Conservation (phyloP, 2,888 invertebrate species). For the Sylvicola cinctus region DNA sequence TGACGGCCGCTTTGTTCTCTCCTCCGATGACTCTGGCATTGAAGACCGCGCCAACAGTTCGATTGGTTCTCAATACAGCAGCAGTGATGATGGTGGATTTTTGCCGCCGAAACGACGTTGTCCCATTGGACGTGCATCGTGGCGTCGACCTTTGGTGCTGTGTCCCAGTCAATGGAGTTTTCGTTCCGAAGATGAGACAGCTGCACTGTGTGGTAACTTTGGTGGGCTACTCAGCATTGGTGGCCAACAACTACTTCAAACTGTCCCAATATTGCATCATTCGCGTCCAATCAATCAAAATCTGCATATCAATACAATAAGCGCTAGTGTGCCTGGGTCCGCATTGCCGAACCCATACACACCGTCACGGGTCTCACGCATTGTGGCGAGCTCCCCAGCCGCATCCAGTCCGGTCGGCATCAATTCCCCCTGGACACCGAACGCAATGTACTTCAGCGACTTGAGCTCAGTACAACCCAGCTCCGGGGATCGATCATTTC, state of each 20-base stretch:
- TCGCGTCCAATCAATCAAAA: conserved; percentile 21
- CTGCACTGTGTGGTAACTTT: conserved; percentile 7
- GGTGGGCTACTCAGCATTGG: conserved; percentile 12
- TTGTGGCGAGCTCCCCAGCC: conserved; percentile 46
- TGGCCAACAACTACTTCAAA: conserved; percentile 18
- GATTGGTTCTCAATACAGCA: conserved; percentile 30
- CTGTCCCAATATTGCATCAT: conserved; percentile 10
- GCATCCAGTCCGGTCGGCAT: conserved; percentile 32
- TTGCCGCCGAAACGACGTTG: conserved; percentile 34
- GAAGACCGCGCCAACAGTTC: conserved; percentile 10
- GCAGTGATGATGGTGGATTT: conserved; percentile 73
- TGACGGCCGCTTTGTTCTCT: conserved; percentile 54
- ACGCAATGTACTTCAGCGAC: conserved; percentile 52
- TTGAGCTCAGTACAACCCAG: conserved; percentile 71
- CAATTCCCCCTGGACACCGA: conserved; percentile 46
- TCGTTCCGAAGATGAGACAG: conserved; percentile 30
- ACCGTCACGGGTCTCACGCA: conserved; percentile 28
- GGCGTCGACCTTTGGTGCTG: conserved; percentile 41
- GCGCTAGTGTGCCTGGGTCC: conserved; percentile 11
- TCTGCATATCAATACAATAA: conserved; percentile 22
- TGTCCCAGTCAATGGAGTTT: conserved; percentile 44
- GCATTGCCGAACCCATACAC: conserved; percentile 19
- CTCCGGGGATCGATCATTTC: conserved; percentile 59
- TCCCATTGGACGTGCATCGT: conserved; percentile 34
- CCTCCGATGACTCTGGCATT: conserved; percentile 19